These are phyloP conservation scores for Arizona elegans DNA, from an alignment of 2,113 vertebrate species.

Conservation along the genomic window DNA sequence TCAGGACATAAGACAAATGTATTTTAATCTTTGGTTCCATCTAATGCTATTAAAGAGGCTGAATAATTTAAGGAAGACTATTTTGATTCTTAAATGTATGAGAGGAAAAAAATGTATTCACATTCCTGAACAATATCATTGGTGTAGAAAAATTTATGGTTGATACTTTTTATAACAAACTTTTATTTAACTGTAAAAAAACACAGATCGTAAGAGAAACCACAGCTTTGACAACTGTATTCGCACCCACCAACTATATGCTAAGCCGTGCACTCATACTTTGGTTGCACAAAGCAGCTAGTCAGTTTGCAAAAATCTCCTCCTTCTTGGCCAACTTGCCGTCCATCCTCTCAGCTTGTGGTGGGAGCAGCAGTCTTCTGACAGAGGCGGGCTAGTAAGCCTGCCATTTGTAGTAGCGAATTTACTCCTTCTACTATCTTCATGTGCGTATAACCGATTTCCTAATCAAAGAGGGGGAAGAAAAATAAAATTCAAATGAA, in stretches of 20 bases:
- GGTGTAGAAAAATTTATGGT: neutral
- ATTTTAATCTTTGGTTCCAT: neutral
- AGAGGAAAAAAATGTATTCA: neutral
- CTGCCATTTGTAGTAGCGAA: constrained; percentile 93
- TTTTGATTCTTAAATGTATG: neutral
- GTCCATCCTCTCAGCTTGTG: constrained; percentile 67
- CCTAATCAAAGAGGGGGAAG: constrained; percentile 66
- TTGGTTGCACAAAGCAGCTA: neutral
- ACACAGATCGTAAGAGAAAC: too few species aligned
- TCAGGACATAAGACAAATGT: neutral
- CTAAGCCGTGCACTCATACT: neutral
- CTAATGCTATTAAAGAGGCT: neutral
- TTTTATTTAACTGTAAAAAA: neutral
- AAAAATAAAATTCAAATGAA: neutral
- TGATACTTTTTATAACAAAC: neutral
- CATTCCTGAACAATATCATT: neutral
- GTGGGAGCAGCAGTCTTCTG: constrained; percentile 81
- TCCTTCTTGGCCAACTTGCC: neutral
- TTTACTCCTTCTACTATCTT: constrained; percentile 89
- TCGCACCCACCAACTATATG: neutral
- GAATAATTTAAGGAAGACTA: neutral
- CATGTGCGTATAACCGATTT: constrained; percentile 96
- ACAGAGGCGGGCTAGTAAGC: constrained; percentile 88
- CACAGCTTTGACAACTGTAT: neutral
- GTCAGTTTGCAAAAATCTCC: neutral